Conservation (phyloP, 2,113 vertebrate genomes). For the Lutjanus erythropterus region DNA sequence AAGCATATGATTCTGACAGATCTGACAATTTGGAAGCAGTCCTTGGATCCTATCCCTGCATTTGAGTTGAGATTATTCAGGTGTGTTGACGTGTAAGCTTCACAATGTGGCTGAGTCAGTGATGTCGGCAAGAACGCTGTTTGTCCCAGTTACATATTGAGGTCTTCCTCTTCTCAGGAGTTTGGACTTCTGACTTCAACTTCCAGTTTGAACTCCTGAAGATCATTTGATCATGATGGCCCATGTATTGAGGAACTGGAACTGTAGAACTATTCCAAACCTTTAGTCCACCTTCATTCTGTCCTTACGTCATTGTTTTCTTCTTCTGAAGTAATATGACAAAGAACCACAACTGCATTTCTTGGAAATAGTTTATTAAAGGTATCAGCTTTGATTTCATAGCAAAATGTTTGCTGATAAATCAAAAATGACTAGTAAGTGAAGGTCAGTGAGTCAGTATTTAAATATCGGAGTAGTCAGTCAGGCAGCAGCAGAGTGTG, state of each 20-base stretch:
- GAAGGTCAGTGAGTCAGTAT: conserved; percentile 18
- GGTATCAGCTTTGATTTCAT: not conserved
- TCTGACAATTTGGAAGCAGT: no score
- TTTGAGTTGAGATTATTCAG: no score
- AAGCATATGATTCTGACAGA: no score
- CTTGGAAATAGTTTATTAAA: not conserved
- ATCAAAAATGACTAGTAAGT: not conserved
- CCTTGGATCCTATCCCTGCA: no score
- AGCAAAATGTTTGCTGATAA: not conserved
- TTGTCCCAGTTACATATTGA: not conserved
- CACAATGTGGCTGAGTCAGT: no score
- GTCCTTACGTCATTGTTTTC: no score
- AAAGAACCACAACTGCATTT: not conserved
- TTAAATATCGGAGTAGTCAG: conserved; percentile 18
- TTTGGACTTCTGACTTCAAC: no score
- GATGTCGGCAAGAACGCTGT: not conserved
- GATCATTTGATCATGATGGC: not conserved
- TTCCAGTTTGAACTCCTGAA: not conserved
- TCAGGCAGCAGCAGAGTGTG: not conserved
- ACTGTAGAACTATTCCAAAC: not conserved
- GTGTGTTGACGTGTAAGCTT: no score
- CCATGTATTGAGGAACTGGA: not conserved
- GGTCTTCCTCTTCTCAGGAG: not conserved
- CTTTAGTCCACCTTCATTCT: not conserved
- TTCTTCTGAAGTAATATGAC: not conserved